Conservation (phyloP, 2,888 invertebrate genomes). For the Lasius fuliginosus region DNA sequence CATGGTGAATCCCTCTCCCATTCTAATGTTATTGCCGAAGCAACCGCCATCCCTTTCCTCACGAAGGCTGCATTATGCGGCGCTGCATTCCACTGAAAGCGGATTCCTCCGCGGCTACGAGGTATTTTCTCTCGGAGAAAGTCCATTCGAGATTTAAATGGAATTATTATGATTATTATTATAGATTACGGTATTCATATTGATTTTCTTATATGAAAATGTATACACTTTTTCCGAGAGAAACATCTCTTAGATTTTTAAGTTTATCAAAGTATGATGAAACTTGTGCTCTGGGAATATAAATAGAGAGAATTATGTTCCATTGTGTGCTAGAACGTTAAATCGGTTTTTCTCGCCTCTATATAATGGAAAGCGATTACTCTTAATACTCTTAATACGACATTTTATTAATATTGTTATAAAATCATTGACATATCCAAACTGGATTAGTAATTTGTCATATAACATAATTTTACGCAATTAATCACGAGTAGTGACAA, state of each 20-base stretch:
- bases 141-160: conserved; percentile 26
- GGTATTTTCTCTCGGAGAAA: conserved; percentile 7
- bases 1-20: conserved; percentile 63
- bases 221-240: background rate
- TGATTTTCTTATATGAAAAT: background rate
- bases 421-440: conserved; percentile 30
- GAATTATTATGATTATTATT: background rate
- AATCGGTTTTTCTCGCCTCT: background rate
- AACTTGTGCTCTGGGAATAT: background rate
- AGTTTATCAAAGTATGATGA: background rate
- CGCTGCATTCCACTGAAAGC: conserved; percentile 40
- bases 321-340: background rate
- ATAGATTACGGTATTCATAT: background rate
- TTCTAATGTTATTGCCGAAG: conserved; percentile 68
- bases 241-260: background rate
- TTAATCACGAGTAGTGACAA: conserved; percentile 9
- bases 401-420: conserved; percentile 22
- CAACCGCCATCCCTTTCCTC: conserved; percentile 40
- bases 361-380: conserved; percentile 10
- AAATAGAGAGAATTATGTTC: conserved; percentile 4
- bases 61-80: conserved; percentile 56
- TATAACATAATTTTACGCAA: conserved; percentile 1
- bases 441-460: conserved; percentile 11
- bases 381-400: background rate
- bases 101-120: conserved; percentile 1